Base-by-base conservation (phyloP, 1,140 invertebrate species). In the Ceratitis capitata region DNA sequence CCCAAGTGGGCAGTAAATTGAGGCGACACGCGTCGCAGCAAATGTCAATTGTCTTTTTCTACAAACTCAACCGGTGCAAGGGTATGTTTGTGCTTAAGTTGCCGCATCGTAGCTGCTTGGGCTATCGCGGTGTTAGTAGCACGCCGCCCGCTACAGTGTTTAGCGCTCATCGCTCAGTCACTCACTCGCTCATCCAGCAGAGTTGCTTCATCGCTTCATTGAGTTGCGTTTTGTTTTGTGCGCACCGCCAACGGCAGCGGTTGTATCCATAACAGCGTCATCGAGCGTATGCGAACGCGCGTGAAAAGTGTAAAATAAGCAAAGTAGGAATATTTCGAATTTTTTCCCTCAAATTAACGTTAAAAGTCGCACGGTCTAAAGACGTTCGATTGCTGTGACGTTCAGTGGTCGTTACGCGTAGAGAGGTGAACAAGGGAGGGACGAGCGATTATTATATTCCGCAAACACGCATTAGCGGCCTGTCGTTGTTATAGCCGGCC, bases 191-290 rank as follows among this genome's bases (percentile, higher is more conserved):
- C n/a, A n/a, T n/a, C n/a, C n/a, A n/a, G 23, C n/a, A 78, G 39
- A 45, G 69, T 78, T 78, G 19, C 39, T 45, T 78, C 69, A 78
- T 78, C 69, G n/a, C 69, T 78, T 78, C 69, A 78, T 42, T 78
- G 35, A 78, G 69, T 78, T 78, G 61, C 32, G 69, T 78, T 78
- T 78, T 78, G 69, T 78, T 78, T 78, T 45, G 69, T 78, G 69
- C 69, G 69, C 39, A 45, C 39, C 69, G 69, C 69, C 69, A 78
- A 78, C 35, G 69, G 69, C 69, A 78, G 69, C 69, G 69, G 69
- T 78, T 78, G 69, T 78, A 16, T 39, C 69, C 69, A 78, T 78
- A 78, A 78, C 69, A 45, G 45, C 69, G 39, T 45, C n/a, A n/a
- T n/a, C n/a, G n/a, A n/a, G n/a, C n/a, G n/a, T n/a, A n/a, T n/a